Conservation (phyloP, 2,797 vertebrate species). For the Gymnocypris eckloni region DNA sequence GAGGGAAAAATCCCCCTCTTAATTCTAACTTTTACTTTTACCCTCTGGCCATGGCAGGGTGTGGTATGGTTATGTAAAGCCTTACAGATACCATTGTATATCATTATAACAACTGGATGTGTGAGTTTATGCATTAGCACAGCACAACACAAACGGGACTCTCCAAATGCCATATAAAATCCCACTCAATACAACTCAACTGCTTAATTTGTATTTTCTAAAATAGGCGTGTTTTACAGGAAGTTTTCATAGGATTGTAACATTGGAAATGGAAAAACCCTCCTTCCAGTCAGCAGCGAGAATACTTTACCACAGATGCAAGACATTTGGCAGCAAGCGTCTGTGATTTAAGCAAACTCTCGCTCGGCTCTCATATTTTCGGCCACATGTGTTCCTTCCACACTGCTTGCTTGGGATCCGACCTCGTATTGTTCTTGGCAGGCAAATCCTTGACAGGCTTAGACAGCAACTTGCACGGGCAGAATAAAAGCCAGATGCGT, state of each 20-base stretch:
- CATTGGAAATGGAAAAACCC: constrained; percentile 35
- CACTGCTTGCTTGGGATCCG: constrained; percentile 48
- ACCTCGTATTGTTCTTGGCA: constrained; percentile 59
- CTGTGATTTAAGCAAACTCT: constrained; percentile 55
- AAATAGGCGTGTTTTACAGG: constrained; percentile 53
- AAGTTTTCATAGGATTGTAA: constrained; percentile 50
- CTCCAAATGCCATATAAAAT: not conserved
- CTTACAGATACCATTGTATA: not conserved
- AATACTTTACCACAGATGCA: constrained; percentile 55
- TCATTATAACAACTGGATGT: not conserved
- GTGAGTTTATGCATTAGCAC: not conserved
- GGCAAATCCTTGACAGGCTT: constrained; percentile 55
- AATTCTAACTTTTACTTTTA: constrained; percentile 58
- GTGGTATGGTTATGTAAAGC: not conserved
- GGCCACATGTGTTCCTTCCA: constrained; percentile 49
- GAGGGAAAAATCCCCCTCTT: constrained; percentile 48
- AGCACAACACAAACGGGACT: not conserved
- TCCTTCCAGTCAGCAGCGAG: constrained; percentile 50
- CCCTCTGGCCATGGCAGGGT: not conserved
- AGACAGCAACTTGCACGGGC: constrained; percentile 56
- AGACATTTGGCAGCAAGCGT: constrained; percentile 44
- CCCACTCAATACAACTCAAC: constrained; percentile 3
- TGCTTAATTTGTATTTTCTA: constrained; percentile 23
- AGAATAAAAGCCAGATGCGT: constrained; percentile 63
- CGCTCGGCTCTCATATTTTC: constrained; percentile 53